phyloP scores from a whole-genome alignment of 2,888 invertebrate species.

The Nesidiocoris tenuis region DNA sequence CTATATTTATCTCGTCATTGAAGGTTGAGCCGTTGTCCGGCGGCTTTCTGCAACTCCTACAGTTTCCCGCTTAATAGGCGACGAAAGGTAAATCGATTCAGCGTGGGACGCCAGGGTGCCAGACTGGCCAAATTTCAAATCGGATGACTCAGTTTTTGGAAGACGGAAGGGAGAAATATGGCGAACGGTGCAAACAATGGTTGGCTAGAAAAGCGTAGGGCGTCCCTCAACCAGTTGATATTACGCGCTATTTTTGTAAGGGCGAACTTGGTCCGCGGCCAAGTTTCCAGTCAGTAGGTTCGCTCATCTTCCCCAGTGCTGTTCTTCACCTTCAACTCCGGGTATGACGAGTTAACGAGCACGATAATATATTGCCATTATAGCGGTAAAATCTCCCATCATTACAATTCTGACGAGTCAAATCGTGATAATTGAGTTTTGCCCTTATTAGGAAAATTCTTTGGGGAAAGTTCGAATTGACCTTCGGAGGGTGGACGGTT shows the following conservation, averaged over 20 bases:
- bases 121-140: background rate
- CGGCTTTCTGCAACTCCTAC: background rate
- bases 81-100: background rate
- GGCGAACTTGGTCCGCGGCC: conserved; percentile 46
- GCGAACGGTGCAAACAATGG: conserved; percentile 31
- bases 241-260: conserved; percentile 30
- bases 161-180: background rate
- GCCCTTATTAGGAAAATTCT: no score
- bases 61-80: no score
- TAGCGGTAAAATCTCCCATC: background rate
- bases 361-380: no score
- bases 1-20: conserved; percentile 20
- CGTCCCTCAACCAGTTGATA: conserved; percentile 35
- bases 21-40: conserved; percentile 24
- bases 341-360: conserved; percentile 29
- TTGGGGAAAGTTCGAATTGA: no score
- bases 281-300: conserved; percentile 40
- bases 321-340: conserved; percentile 30
- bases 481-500: no score
- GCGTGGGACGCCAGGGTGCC: background rate
- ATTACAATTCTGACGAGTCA: background rate
- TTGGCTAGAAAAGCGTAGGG: conserved; percentile 25
- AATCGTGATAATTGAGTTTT: background rate
- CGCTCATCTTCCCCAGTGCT: conserved; percentile 40
- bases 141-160: conserved; percentile 37